Base-by-base conservation (phyloP, 2,888 invertebrate species). In the Suillia variegata region DNA sequence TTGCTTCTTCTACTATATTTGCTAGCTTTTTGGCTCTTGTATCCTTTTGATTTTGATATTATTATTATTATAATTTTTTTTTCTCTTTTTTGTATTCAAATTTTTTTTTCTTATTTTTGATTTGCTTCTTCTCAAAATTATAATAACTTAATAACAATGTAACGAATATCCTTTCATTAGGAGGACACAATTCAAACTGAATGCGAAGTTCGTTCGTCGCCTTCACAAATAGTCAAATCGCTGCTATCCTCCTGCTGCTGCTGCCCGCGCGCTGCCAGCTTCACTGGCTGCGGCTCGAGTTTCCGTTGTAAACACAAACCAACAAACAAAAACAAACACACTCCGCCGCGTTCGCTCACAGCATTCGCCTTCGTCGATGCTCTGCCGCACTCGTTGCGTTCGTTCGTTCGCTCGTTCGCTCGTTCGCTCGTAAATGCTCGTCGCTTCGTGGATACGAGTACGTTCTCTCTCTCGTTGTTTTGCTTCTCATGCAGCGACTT, bases 181-280 rank as follows among this genome's bases (percentile, higher is more conserved):
- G 81, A 82, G 78, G 82, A 80, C 81, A 80, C 79, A 81, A 80
- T 81, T 81, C 78, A 79, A 80, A 81, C 81, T 81, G 81, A 82
- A 79, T 73, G 75, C 79, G 77, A 80, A 76, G 70, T 70, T 64
- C 70, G 67, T 73, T 77, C 77, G 78, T 76, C 73, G 71, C 73
- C 68, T 74, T 80, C 78, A 76, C 76, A 80, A 81, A 80, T 80
- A 80, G 81, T 78, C 77, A 68, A 70, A 67, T 73, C 71, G 74
- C 57, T 58, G 67, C 55, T 75, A 73, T 75, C 75, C 76, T 71
- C 52, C 47, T 20, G 75, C 63, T 34, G 20, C 33, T 4, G 17
- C 20, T 53, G 38, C 13, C 17, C 20, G n/a, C 13, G 6, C 10
- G 55, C 51, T 56, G 15, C 45, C 59, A 56, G 54, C 55, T 56